A percentile compares a stretch with the other conserved stretches of the same genome.
These are phyloP conservation scores for Pterostichus niger DNA, from an alignment of 2,888 invertebrate species.

Conservation along the genomic window DNA sequence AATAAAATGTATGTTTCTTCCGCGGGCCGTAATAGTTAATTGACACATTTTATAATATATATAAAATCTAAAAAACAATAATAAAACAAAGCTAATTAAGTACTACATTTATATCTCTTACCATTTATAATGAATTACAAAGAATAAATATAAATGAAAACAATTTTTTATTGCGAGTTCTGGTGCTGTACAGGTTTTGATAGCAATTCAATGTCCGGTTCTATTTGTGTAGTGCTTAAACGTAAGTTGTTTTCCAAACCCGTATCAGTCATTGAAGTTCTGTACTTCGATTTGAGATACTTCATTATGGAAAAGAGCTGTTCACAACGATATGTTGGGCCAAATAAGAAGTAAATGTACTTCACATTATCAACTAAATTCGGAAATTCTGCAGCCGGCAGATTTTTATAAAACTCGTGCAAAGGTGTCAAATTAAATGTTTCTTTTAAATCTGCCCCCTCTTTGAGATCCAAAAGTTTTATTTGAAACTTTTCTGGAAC, in stretches of 20 bases:
- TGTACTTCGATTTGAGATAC: slow-evolving; percentile 42
- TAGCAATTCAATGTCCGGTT: slow-evolving; percentile 32
- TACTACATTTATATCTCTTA: slow-evolving; percentile 37
- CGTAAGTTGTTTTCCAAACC: slow-evolving; percentile 36
- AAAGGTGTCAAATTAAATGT: slow-evolving; percentile 34
- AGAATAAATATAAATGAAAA: slow-evolving; percentile 40
- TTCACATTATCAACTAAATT: slow-evolving; percentile 26
- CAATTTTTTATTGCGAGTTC: slow-evolving; percentile 30
- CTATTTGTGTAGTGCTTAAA: slow-evolving; percentile 42
- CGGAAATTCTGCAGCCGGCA: slow-evolving; percentile 39
- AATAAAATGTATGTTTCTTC: no score
- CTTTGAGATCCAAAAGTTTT: slow-evolving; percentile 32
- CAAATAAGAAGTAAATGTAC: slow-evolving; percentile 27
- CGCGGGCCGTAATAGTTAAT: no score
- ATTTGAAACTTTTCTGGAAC: slow-evolving; percentile 6
- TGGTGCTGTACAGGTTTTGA: slow-evolving; percentile 37
- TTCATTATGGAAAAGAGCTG: slow-evolving; percentile 33
- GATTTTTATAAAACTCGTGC: slow-evolving; percentile 34
- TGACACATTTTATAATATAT: no score
- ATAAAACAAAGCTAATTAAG: slow-evolving; percentile 33
- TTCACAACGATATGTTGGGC: slow-evolving; percentile 31
- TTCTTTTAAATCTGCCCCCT: slow-evolving; percentile 22
- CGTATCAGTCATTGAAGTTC: slow-evolving; percentile 26
- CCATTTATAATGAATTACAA: slow-evolving; percentile 27
- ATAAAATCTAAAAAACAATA: no score